Percentiles rank a stretch among this genome's conserved stretches.
phyloP scores from a whole-genome alignment of 2,888 invertebrate genomes.

The Cistogaster globosa region DNA sequence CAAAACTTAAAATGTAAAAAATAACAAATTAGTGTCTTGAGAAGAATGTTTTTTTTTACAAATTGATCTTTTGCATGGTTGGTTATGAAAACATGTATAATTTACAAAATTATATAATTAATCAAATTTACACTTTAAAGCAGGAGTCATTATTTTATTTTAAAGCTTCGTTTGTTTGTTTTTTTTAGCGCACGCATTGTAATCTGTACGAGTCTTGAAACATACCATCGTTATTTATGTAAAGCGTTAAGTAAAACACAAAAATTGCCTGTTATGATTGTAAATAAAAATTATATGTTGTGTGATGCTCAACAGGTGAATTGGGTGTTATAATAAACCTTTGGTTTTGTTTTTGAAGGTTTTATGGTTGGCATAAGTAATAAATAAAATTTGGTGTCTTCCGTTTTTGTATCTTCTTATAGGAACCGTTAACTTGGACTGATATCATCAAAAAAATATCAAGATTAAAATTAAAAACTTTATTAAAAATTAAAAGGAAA shows the following conservation, averaged over 20 bases:
- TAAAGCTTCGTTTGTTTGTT: not conserved
- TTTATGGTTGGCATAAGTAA: not conserved
- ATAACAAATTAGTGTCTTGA: slow-evolving; percentile 5
- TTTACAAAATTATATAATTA: slow-evolving; percentile 65
- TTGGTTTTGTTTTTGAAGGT: not conserved
- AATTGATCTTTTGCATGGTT: slow-evolving; percentile 37
- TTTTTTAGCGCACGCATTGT: not conserved
- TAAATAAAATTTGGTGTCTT: not conserved
- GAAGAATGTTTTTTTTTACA: slow-evolving; percentile 44
- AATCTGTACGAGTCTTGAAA: not conserved
- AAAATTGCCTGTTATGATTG: slow-evolving; percentile 10
- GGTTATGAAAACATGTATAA: slow-evolving; percentile 30
- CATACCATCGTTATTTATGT: not conserved
- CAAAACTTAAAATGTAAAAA: slow-evolving; percentile 3
- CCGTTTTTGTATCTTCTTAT: not conserved
- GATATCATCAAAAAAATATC: not conserved
- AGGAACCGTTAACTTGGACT: not conserved
- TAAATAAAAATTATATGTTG: not conserved
- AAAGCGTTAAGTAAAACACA: slow-evolving; percentile 26
- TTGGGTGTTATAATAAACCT: not conserved
- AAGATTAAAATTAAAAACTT: slow-evolving; percentile 28
- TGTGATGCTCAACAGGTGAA: slow-evolving; percentile 26
- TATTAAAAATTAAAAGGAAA: slow-evolving; percentile 19
- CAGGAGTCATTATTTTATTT: slow-evolving; percentile 21
- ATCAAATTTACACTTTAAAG: slow-evolving; percentile 58